Evolutionary conservation across 1,140 invertebrate species (phyloP).

Genomic region (Diorhabda elongata): DNA sequence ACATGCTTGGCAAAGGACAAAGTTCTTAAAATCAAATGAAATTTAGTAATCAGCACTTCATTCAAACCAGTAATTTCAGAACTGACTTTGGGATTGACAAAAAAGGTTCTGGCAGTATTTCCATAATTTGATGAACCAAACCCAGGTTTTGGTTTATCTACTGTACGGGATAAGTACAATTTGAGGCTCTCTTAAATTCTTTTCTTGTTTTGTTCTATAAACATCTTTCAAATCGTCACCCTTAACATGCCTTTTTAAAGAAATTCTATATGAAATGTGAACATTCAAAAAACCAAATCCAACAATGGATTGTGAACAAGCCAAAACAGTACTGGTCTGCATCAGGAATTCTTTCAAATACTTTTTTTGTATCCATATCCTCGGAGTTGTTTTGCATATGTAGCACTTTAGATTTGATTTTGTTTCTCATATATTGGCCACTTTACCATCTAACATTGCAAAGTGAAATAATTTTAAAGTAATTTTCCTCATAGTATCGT

Average conservation of each 20-base stretch:
- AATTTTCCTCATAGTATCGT: too few species aligned
- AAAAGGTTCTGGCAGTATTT: constrained; percentile 32
- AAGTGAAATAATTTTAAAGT: too few species aligned
- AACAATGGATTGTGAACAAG: constrained; percentile 13
- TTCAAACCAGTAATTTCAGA: constrained; percentile 3
- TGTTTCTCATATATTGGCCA: too few species aligned
- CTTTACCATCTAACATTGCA: too few species aligned
- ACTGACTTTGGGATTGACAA: not conserved
- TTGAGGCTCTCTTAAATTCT: constrained; percentile 23
- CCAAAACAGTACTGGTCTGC: constrained; percentile 3
- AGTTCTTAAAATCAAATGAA: not conserved
- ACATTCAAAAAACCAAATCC: constrained; percentile 19
- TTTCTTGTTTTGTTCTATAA: constrained; percentile 6
- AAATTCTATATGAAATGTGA: constrained; percentile 14
- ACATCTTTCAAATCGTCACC: constrained; percentile 6
- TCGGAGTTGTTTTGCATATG: too few species aligned
- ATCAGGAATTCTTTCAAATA: too few species aligned
- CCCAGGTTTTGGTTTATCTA: constrained; percentile 41
- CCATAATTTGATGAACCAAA: constrained; percentile 43
- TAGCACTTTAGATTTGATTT: too few species aligned
- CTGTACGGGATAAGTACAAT: constrained; percentile 28
- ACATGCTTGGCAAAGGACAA: not conserved
- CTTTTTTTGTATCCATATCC: too few species aligned
- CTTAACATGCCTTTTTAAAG: constrained; percentile 1
- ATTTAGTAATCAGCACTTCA: not conserved